These are phyloP conservation scores for Diplodus sargus DNA, from an alignment of 2,797 vertebrate species.

Conservation along the genomic window DNA sequence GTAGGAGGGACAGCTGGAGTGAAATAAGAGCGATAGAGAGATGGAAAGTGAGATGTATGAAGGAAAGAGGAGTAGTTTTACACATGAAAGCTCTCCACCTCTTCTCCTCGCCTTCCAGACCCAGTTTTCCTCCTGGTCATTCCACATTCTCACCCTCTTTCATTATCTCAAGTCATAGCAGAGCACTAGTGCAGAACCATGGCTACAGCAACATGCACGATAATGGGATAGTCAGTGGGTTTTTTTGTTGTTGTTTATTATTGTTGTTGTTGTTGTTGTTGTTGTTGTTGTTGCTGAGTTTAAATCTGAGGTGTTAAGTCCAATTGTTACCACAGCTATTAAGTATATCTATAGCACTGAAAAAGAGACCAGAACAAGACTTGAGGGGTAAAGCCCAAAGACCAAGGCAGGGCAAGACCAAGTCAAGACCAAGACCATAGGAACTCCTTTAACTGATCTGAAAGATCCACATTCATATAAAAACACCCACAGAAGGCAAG, in stretches of 20 bases:
- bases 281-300: not conserved
- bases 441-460: too few species aligned
- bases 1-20: constrained; percentile 61
- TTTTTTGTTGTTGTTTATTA: not conserved
- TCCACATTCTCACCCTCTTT: not conserved
- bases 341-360: not conserved
- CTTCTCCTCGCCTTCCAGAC: constrained; percentile 38
- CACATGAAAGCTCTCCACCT: constrained; percentile 31
- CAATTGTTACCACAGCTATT: not conserved
- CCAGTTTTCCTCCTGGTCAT: constrained; percentile 31
- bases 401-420: too few species aligned
- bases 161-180: constrained; percentile 54
- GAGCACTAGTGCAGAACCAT: constrained; percentile 83
- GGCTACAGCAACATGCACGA: constrained; percentile 48
- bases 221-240: not conserved
- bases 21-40: constrained; percentile 65
- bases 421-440: too few species aligned
- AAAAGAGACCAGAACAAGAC: too few species aligned
- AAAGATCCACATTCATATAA: too few species aligned
- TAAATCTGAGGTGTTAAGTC: constrained; percentile 2
- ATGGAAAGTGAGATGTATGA: constrained; percentile 58
- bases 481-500: too few species aligned
- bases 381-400: too few species aligned
- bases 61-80: constrained; percentile 45
- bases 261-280: too few species aligned